Evolutionary conservation across 2,888 invertebrate genomes (phyloP).

Genomic region (Scrobipalpa atriplicella): DNA sequence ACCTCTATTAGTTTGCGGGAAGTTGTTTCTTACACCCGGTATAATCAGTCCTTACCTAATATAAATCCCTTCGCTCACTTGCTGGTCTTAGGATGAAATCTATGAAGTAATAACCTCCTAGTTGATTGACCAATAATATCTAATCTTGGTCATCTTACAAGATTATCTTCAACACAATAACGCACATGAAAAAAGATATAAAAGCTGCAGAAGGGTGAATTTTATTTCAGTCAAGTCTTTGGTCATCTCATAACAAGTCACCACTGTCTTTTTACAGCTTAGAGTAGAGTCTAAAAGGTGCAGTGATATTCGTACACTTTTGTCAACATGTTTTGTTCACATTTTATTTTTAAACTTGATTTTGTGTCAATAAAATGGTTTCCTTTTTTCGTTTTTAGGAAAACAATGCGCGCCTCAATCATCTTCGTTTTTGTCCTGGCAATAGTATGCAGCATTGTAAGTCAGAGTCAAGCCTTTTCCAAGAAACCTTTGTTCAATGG

Average conservation of each 20-base stretch:
- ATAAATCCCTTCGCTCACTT: not conserved
- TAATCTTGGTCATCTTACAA: not conserved
- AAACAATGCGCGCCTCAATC: conserved; percentile 42
- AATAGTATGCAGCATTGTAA: conserved; percentile 65
- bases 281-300: too few species aligned
- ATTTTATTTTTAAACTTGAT: too few species aligned
- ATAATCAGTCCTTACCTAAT: too few species aligned
- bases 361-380: not conserved
- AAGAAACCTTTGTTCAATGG: conserved; percentile 96
- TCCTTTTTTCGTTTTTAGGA: not conserved
- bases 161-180: not conserved
- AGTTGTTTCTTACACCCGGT: too few species aligned
- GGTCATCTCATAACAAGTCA: conserved; percentile 23
- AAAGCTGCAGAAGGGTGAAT: not conserved
- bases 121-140: not conserved
- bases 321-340: too few species aligned
- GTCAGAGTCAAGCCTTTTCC: conserved; percentile 85
- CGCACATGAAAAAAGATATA: not conserved
- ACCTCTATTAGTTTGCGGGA: too few species aligned
- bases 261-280: too few species aligned
- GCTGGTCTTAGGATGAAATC: not conserved
- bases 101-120: conserved; percentile 1
- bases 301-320: too few species aligned
- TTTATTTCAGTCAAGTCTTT: conserved; percentile 10
- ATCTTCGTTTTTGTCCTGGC: conserved; percentile 57